Conservation (phyloP, 1,140 invertebrate species). For the Drosophila santomea region DNA sequence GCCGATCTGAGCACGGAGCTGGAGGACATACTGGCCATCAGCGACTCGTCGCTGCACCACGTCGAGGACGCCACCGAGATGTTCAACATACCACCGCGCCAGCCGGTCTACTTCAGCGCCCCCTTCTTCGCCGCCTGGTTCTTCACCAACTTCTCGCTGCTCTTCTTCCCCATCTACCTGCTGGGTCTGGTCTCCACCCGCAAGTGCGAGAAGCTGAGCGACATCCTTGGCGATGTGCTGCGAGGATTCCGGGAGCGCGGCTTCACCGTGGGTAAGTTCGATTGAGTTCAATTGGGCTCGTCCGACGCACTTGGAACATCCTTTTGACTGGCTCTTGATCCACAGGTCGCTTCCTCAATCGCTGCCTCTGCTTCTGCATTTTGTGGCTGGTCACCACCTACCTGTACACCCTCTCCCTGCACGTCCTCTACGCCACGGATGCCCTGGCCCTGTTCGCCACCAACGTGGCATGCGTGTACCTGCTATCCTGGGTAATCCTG, state of each 20-base stretch:
- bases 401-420: constrained; percentile 94
- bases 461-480: constrained; percentile 96
- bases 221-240: constrained; percentile 91
- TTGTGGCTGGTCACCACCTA: constrained; percentile 97
- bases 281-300: no score
- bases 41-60: constrained; percentile 84
- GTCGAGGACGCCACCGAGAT: constrained; percentile 83
- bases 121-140: constrained; percentile 98
- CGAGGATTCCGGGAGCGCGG: constrained; percentile 94
- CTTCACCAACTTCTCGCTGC: constrained; percentile 95
- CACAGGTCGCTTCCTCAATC: constrained; percentile 92
- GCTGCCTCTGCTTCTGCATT: constrained; percentile 94
- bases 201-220: constrained; percentile 90
- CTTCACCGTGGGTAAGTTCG: constrained; percentile 90
- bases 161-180: constrained; percentile 96
- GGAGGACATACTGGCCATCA: constrained; percentile 85
- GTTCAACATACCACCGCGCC: constrained; percentile 78
- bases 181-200: constrained; percentile 89
- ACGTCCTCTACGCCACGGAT: constrained; percentile 94
- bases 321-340: no score
- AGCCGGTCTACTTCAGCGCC: constrained; percentile 87
- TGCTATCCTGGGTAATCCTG: constrained; percentile 97
- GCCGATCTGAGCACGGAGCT: constrained; percentile 76
- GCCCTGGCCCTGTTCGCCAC: constrained; percentile 96
- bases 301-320: fast-evolving